Evolutionary conservation across 64 coral and sea anemone genomes (phyloP), one percentile per base, ranked within the genome.

Genomic region (Dendrophyllia cribrosa): DNA sequence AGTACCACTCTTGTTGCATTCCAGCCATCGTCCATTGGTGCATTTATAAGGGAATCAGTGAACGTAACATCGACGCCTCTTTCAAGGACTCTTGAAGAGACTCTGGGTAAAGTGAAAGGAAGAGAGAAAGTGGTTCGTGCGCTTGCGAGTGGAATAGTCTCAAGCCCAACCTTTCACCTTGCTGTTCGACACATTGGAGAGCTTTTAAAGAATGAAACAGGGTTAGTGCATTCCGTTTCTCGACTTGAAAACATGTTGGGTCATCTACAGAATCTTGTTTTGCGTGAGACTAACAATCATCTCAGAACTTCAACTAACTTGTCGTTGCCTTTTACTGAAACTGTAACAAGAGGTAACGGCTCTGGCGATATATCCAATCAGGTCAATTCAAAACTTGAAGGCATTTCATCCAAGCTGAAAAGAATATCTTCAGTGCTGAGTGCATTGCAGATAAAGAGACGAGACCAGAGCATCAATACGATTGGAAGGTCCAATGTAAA

Each of bases 181-280:
- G 62, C 62, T 7, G 17, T 63, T 66, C 60, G 46, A 2, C 80
- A 51, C n/a, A 68, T 84, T 21, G 62, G 45, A 68, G 80, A 84
- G 4, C 19, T 67, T 12, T 20, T 84, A 9, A 84, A 84, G 61
- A 84, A 84, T 68, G 61, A 84, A 84, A 84, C 61, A 10, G 80
- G 61, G 13, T 45, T 84, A 13, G 19, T 51, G 61, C 60, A 67
- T 84, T 67, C 80, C 5, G 80, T 84, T 23, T 67, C 80, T 17
- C 17, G 80, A 51, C 61, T 84, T 84, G 80, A 84, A 50, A 68
- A 47, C 5, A 67, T 83, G 79, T 68, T 84, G 80, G 80, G 80
- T 22, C 17, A 68, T 68, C 62, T 84, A 15, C 80, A 84, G 44
- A 68, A 2, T 10, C 60, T 65, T 49, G 59, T 84, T 5, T 46